These are phyloP conservation scores for Thalassaphorura encarpata DNA, from an alignment of 1,140 invertebrate species.

Conservation along the genomic window DNA sequence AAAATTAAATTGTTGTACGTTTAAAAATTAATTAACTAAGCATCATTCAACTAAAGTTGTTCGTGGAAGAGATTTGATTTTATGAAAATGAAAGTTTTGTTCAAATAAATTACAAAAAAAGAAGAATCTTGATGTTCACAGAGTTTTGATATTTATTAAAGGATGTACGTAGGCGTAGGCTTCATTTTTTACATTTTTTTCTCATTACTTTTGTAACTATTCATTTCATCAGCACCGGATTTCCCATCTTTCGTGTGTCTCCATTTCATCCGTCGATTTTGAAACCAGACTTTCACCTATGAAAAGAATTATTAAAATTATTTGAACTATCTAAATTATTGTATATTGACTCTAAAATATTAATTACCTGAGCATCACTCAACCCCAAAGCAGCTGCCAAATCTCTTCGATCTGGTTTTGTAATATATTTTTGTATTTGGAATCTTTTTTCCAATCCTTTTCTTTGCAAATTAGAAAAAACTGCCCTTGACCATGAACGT, in stretches of 20 bases:
- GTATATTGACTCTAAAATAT: neutral
- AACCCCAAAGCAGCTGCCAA: conserved; percentile 52
- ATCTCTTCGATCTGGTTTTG: conserved; percentile 52
- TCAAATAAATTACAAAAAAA: neutral
- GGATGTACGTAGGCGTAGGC: too few relatives aligned
- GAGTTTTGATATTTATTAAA: neutral
- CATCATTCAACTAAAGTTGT: neutral
- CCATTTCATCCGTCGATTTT: conserved; percentile 90
- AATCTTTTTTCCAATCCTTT: conserved; percentile 53
- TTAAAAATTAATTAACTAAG: too few relatives aligned
- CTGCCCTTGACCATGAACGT: conserved; percentile 84
- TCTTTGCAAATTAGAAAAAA: conserved; percentile 55
- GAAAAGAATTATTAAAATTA: conserved; percentile 1
- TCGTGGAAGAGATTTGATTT: neutral
- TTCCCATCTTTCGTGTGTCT: conserved; percentile 64
- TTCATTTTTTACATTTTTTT: too few relatives aligned
- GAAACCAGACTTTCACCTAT: conserved; percentile 47
- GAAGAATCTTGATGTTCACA: too few relatives aligned
- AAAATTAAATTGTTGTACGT: too few relatives aligned
- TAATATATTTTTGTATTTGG: conserved; percentile 54
- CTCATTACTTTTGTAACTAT: too few relatives aligned
- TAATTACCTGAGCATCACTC: conserved; percentile 53
- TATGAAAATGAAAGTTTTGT: neutral
- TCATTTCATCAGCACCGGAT: neutral
- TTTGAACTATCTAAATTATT: neutral